phyloP scores from a whole-genome alignment of 1,140 invertebrate species.

The Lethocerus indicus region DNA sequence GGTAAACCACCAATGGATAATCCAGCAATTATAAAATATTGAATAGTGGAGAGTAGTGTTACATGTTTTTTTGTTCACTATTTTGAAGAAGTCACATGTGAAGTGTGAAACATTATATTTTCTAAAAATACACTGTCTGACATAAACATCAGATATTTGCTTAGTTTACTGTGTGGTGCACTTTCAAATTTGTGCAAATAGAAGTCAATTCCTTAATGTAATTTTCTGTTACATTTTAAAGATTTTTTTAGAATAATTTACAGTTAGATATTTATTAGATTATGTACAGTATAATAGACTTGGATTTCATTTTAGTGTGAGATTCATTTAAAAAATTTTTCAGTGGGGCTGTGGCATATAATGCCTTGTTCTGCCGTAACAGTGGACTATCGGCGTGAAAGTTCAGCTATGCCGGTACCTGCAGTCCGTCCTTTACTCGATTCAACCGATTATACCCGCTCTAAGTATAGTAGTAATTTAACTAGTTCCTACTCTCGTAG shows the following conservation, averaged over 20 bases:
- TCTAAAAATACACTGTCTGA: too few relatives aligned
- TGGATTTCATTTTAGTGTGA: not conserved
- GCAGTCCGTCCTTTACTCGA: slow-evolving; percentile 1
- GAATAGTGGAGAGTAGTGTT: too few relatives aligned
- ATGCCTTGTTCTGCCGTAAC: slow-evolving; percentile 12
- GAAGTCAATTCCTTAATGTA: not conserved
- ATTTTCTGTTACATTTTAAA: not conserved
- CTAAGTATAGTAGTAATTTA: not conserved
- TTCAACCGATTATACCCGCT: slow-evolving; percentile 9
- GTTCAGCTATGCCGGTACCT: slow-evolving; percentile 9
- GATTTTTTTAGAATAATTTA: not conserved
- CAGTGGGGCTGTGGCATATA: slow-evolving; percentile 5
- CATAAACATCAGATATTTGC: too few relatives aligned
- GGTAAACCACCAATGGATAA: too few relatives aligned
- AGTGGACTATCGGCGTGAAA: slow-evolving; percentile 9
- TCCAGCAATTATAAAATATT: too few relatives aligned
- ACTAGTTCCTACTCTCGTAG: slow-evolving; percentile 1
- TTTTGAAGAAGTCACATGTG: too few relatives aligned
- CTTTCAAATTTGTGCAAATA: not conserved
- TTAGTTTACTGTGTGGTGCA: not conserved
- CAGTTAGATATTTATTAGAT: not conserved
- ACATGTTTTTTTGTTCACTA: too few relatives aligned
- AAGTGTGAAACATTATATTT: too few relatives aligned
- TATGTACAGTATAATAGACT: not conserved
- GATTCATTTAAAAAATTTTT: not conserved